Base-by-base conservation (phyloP, 2,797 vertebrate species). In the Dipus sagitta region DNA sequence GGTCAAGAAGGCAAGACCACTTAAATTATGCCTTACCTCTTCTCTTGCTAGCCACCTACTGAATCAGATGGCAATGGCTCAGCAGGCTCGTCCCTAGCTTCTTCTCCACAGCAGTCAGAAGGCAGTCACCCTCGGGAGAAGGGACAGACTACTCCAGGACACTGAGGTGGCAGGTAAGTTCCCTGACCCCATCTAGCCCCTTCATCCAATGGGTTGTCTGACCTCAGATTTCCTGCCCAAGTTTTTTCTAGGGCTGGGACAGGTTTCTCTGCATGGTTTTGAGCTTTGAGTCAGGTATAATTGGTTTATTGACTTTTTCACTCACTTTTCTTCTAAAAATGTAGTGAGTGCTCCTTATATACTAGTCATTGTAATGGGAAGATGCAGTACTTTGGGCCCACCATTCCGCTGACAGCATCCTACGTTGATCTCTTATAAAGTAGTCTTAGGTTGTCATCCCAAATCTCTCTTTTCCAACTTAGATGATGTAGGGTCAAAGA, bases 51-150 rank as follows among this genome's bases (percentile, higher is more conserved):
- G 99, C 99, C 99, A 95, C 99, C 99, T 93, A 97, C 99, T 10
- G 99, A 99, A 93, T 99, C 99, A 0, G 98, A 99, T 88, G 98
- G 98, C 79, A 99, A 99, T 0, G 98, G 98, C 52, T 99, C 99
- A 38, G 98, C 98, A 90, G 98, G 98, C 0, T 98, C 98, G 6
- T 98, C 98, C 17, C 98, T 99, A 89, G 97, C 99, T 96, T 99
- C 99, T 3, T 99, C 99, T 70, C 99, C 99, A 0, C 98, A 99
- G 88, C 99, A 99, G 38, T 99, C 99, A 30, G 98, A 98, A 78
- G 97, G 98, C 88, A 98, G 98, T 78, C 99, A 99, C 54, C 98
- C 97, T 70, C 99, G 97, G 95, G 98, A 98, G 52, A 98, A 98
- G 74, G 99, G 99, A 96, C 98, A 98, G 78, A 98, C 99, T 96